These are phyloP conservation scores for Agonopterix heracliana DNA, from an alignment of 2,888 invertebrate species.

Conservation along the genomic window DNA sequence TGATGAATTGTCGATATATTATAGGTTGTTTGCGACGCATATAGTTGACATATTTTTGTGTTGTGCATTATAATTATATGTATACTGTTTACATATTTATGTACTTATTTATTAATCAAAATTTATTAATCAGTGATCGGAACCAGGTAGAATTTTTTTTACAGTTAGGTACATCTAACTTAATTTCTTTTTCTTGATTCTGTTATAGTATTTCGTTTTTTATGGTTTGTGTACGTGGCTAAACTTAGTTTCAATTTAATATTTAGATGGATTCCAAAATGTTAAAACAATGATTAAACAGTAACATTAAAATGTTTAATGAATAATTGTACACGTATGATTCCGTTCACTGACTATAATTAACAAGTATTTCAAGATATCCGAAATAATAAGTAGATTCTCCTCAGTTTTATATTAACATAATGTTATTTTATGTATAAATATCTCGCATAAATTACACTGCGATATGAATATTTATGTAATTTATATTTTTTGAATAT, in stretches of 20 bases:
- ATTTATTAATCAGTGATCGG: background rate
- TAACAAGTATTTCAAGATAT: too few relatives aligned
- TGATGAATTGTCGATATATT: conserved; percentile 54
- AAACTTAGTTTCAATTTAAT: too few relatives aligned
- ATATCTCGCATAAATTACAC: background rate
- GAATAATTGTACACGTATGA: background rate
- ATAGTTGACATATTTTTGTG: conserved; percentile 41
- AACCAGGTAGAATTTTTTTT: too few relatives aligned
- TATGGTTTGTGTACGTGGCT: too few relatives aligned
- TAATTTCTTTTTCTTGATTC: too few relatives aligned
- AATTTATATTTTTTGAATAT: conserved; percentile 3
- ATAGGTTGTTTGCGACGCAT: conserved; percentile 41
- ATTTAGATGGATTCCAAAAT: too few relatives aligned
- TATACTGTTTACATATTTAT: conserved; percentile 13
- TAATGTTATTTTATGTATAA: background rate
- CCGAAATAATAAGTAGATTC: background rate
- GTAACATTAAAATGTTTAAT: too few relatives aligned
- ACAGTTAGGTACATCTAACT: too few relatives aligned
- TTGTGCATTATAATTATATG: conserved; percentile 40
- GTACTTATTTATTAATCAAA: conserved; percentile 9
- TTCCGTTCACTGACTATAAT: too few relatives aligned
- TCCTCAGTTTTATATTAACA: background rate
- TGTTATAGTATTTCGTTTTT: too few relatives aligned
- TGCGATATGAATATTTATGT: background rate
- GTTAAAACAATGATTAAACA: too few relatives aligned